Base-by-base conservation (phyloP, 92 coral and sea anemone species). In the Parazoanthus atlanticus region DNA sequence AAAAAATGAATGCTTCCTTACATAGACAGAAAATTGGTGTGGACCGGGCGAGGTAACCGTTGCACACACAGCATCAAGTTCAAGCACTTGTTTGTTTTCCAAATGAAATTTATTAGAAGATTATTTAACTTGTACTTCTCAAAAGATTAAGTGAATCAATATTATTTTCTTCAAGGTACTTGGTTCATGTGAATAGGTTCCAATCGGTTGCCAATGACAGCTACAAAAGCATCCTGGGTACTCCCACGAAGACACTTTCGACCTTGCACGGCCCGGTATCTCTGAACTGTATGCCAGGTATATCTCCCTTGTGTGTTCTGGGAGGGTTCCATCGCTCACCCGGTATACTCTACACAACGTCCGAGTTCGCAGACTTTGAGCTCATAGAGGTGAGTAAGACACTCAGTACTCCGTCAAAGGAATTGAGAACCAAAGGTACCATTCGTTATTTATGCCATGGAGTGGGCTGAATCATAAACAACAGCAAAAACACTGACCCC, bases 151-250 rank as follows among this genome's bases (percentile, higher is more conserved):
- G 58, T 52, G 17, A 52, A 2, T 28, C 38, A 79, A 76, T 79
- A 49, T 61, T 41, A 21, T 43, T 82, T 38, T 26, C 31, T 61
- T 64, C 54, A 71, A 95, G 98, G 38, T 73, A 71, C 25, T 77
- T 88, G 1, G 87, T 93, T 36, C 94, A 91, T 67, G 88, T 95
- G 65, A 94, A 95, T 91, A 93, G 93, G 26, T 95, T 90, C 89
- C 94, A 88, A 80, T 38, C 77, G 26, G 79, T 30, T 71, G 80
- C 54, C 64, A 88, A 86, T 9, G 80, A 74, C 91, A 82, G 88
- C 19, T 28, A 84, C 54, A 65, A 49, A 6, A 91, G 83, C 74
- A 74, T 77, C 16, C 81, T 95, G 54, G 96, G 96, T 41, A 34
- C 81, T 25, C 79, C 80, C 41, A 76, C 87, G n/a, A 66, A 41